Percentiles rank a stretch among this genome's conserved stretches.
Evolutionary conservation across 2,113 vertebrate species (phyloP).

Genomic region (Sinocyclocheilus maitianheensis): DNA sequence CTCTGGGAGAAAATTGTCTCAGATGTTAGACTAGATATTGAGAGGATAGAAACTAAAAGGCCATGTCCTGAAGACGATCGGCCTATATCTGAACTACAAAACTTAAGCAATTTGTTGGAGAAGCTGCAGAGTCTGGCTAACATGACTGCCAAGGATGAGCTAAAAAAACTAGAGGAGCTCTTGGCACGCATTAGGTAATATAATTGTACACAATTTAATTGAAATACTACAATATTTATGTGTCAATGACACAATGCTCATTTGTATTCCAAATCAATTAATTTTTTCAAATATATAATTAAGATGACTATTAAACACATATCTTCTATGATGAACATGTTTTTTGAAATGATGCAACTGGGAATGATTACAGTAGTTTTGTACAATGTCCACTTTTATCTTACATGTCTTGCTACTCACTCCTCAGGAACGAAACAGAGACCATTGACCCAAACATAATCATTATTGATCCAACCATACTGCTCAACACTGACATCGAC

Average conservation of each 20-base stretch:
- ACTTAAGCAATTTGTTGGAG: constrained; percentile 70
- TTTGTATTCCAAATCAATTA: neutral
- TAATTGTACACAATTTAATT: neutral
- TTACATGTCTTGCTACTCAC: constrained; percentile 15
- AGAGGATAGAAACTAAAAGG: constrained; percentile 67
- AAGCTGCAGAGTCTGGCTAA: constrained; percentile 68
- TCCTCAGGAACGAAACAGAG: constrained; percentile 73
- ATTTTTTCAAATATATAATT: neutral
- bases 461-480: constrained; percentile 64
- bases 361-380: neutral
- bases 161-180: constrained; percentile 71
- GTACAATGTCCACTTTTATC: neutral
- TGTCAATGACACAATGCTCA: neutral
- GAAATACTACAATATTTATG: neutral
- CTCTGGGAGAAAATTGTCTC: constrained; percentile 73
- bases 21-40: constrained; percentile 66
- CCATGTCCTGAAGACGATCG: constrained; percentile 2
- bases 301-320: neutral
- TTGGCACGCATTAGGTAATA: constrained; percentile 64
- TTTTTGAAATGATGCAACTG: neutral
- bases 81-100: constrained; percentile 56
- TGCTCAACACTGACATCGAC: constrained; percentile 73
- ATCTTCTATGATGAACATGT: neutral
- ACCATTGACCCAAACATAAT: constrained; percentile 69
- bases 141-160: constrained; percentile 59